Base-by-base conservation (phyloP, 2,113 vertebrate species). In the Poeciliopsis turrubarensis region DNA sequence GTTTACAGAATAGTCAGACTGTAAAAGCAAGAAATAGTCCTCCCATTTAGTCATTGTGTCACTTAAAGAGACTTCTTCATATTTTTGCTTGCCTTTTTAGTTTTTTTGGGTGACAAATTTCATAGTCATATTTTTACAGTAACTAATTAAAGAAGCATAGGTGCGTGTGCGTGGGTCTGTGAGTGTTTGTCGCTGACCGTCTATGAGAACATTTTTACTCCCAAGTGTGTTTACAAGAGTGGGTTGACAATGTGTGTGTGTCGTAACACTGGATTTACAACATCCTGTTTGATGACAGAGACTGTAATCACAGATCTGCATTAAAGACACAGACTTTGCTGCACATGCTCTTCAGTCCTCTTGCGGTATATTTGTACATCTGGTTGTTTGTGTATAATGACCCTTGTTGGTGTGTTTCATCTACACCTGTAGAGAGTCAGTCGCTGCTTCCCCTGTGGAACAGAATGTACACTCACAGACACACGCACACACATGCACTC, bases 391-490 rank as follows among this genome's bases (percentile, higher is more conserved):
- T 75, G 41, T 22, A 31, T 84, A 79, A 85, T 80, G 63, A 87
- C 19, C 32, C 26, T 75, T 19, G 7, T 1, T 70, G 73, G 80
- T 85, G 62, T 83, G 75, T 76, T 81, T 67, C 76, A 68, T 64
- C 78, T 57, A 65, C 83, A 92, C 79, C 89, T 90, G 88, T 68
- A 73, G 75, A 85, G 77, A 84, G 84, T 78, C 68, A 81, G 81
- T 63, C 77, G 72, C 44, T 68, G 39, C 75, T 70, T 32, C 73
- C 78, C 65, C 68, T n/a, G 27, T 34, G 13, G 30, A 71, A 31
- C 30, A 76, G 29, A 13, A 13, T 7, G 34, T 8, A 69, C 67
- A 34, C 51, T 54, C 34, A 75, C 72, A 47, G 65, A 84, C 63
- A 44, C 62, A 69, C 54, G 34, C 64, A 64, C 63, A 54, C 63